Evolutionary conservation across 2,113 vertebrate species (phyloP).

Genomic region (Urocitellus parryii): DNA sequence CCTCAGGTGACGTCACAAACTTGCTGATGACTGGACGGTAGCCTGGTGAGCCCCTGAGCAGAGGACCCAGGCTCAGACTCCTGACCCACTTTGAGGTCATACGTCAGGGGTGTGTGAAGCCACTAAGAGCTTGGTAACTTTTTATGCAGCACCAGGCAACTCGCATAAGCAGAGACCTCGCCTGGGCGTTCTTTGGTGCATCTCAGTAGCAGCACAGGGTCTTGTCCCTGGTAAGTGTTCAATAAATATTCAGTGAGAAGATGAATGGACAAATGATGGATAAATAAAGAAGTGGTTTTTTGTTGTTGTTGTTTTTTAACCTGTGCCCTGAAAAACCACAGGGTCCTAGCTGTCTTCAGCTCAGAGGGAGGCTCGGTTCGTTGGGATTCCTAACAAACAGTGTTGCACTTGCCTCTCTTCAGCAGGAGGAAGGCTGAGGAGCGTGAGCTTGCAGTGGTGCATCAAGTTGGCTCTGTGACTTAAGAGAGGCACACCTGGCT

Average conservation of each 20-base stretch:
- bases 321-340: not conserved
- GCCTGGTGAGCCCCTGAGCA: not conserved
- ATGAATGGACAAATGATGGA: not conserved
- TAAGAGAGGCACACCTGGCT: not conserved
- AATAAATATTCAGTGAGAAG: not conserved
- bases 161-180: not conserved
- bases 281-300: not conserved
- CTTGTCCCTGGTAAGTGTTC: not conserved
- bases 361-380: not conserved
- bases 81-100: not conserved
- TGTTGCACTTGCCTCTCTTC: not conserved
- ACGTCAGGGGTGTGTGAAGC: too few species aligned
- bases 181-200: not conserved
- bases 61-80: not conserved
- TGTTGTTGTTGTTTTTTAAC: not conserved
- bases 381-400: too few species aligned
- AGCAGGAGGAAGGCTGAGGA: too few species aligned
- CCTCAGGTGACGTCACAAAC: not conserved
- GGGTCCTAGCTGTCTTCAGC: not conserved
- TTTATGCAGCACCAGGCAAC: not conserved
- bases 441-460: fast-evolving
- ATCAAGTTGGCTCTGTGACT: not conserved
- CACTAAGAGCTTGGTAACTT: not conserved
- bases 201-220: not conserved
- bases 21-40: not conserved